phyloP scores from a whole-genome alignment of 2,113 vertebrate species.

The Ailurus styani region DNA sequence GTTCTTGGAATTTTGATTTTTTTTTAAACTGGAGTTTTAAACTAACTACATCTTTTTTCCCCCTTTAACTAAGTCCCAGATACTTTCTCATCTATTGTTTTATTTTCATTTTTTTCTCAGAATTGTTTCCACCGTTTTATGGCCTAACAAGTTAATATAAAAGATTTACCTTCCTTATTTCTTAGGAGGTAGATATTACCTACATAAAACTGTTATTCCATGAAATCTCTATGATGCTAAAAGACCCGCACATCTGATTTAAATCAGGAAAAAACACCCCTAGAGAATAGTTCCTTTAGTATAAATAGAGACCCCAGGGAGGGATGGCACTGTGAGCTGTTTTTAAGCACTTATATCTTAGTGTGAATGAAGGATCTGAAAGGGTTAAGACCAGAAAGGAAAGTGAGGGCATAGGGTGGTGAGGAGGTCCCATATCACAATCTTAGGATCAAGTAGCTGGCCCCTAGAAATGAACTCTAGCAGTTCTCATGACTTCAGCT shows the following conservation, averaged over 20 bases:
- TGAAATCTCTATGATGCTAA: not conserved
- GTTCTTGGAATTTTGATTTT: not conserved
- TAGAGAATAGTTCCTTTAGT: not conserved
- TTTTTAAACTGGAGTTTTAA: not conserved
- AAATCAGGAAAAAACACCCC: not conserved
- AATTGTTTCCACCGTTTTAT: not conserved
- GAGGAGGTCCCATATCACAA: not conserved
- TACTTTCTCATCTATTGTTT: constrained; percentile 12
- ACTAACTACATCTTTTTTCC: not conserved
- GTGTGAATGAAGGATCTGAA: not conserved
- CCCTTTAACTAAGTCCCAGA: not conserved
- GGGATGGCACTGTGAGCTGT: not conserved
- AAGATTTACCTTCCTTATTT: not conserved
- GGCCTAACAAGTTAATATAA: not conserved
- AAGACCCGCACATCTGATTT: not conserved
- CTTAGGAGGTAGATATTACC: not conserved
- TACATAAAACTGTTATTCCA: not conserved
- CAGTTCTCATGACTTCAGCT: not conserved
- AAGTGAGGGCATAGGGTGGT: not conserved
- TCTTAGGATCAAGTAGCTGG: not conserved
- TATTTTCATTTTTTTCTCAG: not conserved
- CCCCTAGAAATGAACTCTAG: not conserved
- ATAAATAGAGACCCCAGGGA: not conserved
- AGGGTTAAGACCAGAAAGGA: not conserved
- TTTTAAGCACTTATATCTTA: not conserved